Evolutionary conservation across 2,797 vertebrate species (phyloP).

Genomic region (Scleropages formosus): DNA sequence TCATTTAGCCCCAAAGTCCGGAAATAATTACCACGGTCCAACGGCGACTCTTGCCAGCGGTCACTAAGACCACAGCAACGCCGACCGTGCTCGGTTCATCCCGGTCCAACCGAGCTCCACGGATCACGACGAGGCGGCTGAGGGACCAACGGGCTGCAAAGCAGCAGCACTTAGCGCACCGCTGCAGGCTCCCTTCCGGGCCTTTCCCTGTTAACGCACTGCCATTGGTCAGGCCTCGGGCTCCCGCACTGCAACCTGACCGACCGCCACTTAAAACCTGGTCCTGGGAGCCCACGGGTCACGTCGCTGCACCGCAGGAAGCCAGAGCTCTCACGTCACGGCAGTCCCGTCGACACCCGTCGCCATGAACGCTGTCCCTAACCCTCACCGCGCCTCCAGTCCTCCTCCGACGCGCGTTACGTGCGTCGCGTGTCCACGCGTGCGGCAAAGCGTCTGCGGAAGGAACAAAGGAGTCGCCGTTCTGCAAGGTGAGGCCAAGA

Average conservation of each 20-base stretch:
- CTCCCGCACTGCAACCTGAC: constrained; percentile 35
- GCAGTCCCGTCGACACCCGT: too few relatives aligned
- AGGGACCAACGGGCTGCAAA: not conserved
- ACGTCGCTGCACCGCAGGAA: constrained; percentile 48
- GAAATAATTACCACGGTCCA: constrained; percentile 26
- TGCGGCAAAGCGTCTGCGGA: too few relatives aligned
- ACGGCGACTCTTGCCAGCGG: not conserved
- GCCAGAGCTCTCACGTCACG: constrained; percentile 43
- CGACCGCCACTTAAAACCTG: constrained; percentile 29
- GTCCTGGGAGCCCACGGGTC: constrained; percentile 40
- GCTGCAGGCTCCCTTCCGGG: constrained; percentile 43
- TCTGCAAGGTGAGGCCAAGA: too few relatives aligned
- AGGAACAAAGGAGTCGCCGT: too few relatives aligned
- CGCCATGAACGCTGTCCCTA: too few relatives aligned
- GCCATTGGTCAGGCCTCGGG: constrained; percentile 44
- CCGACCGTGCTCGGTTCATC: too few relatives aligned
- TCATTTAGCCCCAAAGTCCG: constrained; percentile 20
- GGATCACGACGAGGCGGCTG: not conserved
- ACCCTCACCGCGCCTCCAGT: too few relatives aligned
- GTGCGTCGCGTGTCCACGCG: too few relatives aligned
- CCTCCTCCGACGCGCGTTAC: too few relatives aligned
- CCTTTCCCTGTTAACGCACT: constrained; percentile 50
- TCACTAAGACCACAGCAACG: not conserved
- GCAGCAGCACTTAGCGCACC: constrained; percentile 14
- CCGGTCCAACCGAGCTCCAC: too few relatives aligned